Percentiles rank a stretch among this genome's conserved stretches.
Evolutionary conservation across 2,113 vertebrate species (phyloP).

Genomic region (Sapajus apella): DNA sequence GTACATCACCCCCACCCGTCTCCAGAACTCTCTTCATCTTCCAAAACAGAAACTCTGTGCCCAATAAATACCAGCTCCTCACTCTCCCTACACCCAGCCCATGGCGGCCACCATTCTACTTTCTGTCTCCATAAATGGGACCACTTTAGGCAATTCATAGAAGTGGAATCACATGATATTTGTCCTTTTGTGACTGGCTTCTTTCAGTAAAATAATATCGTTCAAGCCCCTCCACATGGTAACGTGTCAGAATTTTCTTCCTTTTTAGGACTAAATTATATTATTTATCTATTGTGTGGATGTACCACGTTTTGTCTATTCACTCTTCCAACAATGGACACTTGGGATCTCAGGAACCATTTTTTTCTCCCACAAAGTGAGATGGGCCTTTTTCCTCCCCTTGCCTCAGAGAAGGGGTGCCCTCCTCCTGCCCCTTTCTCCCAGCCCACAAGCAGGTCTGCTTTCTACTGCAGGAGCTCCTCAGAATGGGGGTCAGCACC

Average conservation of each 20-base stretch:
- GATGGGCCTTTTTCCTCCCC: background rate
- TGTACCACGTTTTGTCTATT: background rate
- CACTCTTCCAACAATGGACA: background rate
- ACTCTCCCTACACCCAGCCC: no score
- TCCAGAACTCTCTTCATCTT: background rate
- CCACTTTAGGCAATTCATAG: fast-evolving
- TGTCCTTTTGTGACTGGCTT: background rate
- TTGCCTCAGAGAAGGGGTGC: background rate
- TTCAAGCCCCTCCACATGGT: background rate
- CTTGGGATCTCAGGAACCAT: background rate
- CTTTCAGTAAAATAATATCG: background rate
- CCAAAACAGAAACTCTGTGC: background rate
- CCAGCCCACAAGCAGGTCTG: fast-evolving
- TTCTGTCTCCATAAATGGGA: background rate
- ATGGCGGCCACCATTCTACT: background rate
- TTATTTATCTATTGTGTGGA: no score
- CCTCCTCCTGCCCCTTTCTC: background rate
- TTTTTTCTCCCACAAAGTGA: background rate
- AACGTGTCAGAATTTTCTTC: background rate
- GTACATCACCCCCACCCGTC: background rate
- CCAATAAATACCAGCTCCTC: background rate
- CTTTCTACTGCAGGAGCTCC: background rate
- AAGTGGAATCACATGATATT: background rate
- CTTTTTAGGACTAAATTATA: background rate
- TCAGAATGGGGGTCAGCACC: background rate